phyloP scores from a whole-genome alignment of 2,888 invertebrate genomes.

The Troides oblongomaculatus region DNA sequence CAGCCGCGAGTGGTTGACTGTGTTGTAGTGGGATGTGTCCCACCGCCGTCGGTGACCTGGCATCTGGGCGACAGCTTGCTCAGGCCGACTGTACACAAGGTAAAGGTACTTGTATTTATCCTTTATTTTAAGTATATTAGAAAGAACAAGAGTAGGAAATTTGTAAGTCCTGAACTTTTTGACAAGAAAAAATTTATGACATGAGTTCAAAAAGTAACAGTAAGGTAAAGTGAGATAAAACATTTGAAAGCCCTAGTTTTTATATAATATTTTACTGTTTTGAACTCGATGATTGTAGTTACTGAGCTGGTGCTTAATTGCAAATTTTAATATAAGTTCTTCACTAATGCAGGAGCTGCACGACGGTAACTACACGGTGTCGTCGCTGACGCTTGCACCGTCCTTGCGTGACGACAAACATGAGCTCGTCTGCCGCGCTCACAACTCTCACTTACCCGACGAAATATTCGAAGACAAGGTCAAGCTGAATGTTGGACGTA shows the following conservation, averaged over 20 bases:
- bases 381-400: constrained; percentile 60
- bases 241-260: too few species aligned
- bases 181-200: too few species aligned
- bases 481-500: constrained; percentile 63
- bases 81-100: constrained; percentile 63
- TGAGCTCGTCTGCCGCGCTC: constrained; percentile 56
- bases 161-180: too few species aligned
- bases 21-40: constrained; percentile 64
- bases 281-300: too few species aligned
- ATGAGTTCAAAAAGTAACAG: too few species aligned
- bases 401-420: constrained; percentile 51
- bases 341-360: constrained; percentile 54
- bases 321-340: neutral
- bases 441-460: constrained; percentile 48
- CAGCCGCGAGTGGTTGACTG: constrained; percentile 68
- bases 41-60: constrained; percentile 63
- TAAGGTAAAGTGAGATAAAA: too few species aligned
- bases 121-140: too few species aligned
- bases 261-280: too few species aligned
- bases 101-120: constrained; percentile 31
- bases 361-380: constrained; percentile 69
- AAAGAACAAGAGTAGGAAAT: too few species aligned
- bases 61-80: constrained; percentile 53
- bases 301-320: too few species aligned
- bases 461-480: constrained; percentile 53